Percentiles rank a stretch among this genome's conserved stretches.
Evolutionary conservation across 2,113 vertebrate genomes (phyloP).

Genomic region (Ahaetulla prasina): DNA sequence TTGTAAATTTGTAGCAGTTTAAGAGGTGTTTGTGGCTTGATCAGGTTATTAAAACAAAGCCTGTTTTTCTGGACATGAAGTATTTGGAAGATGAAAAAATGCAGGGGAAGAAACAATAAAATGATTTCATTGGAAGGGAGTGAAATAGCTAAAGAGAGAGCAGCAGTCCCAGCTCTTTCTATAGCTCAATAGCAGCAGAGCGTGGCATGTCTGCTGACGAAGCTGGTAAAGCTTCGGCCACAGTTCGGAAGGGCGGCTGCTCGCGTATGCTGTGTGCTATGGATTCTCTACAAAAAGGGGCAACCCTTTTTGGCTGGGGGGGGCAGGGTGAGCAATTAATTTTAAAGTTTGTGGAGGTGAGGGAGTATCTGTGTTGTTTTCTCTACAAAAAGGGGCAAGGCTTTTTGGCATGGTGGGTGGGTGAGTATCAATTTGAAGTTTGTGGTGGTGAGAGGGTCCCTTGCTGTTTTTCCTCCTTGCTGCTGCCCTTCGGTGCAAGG

Average conservation of each 20-base stretch:
- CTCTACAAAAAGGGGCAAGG: neutral
- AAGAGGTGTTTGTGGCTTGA: too few species aligned
- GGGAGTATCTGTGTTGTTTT: neutral
- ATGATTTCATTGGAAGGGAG: neutral
- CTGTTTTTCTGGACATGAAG: neutral
- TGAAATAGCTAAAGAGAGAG: neutral
- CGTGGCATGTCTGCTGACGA: neutral
- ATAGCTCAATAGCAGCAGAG: neutral
- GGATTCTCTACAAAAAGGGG: neutral
- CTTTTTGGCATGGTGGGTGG: neutral
- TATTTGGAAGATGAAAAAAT: neutral
- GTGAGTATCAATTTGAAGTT: too few species aligned
- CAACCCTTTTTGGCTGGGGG: neutral
- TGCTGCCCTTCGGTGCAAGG: too few species aligned
- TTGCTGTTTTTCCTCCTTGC: too few species aligned
- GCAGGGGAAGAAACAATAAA: neutral
- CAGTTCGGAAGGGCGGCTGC: neutral
- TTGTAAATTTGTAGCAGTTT: too few species aligned
- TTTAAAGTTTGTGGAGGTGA: too few species aligned
- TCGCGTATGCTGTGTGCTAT: neutral
- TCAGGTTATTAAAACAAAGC: neutral
- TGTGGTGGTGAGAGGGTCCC: too few species aligned
- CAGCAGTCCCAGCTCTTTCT: rapidly evolving
- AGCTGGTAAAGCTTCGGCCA: neutral
- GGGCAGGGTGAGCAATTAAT: neutral